These are phyloP conservation scores for Anhinga rufa DNA, from an alignment of 2,113 vertebrate genomes.

Conservation along the genomic window DNA sequence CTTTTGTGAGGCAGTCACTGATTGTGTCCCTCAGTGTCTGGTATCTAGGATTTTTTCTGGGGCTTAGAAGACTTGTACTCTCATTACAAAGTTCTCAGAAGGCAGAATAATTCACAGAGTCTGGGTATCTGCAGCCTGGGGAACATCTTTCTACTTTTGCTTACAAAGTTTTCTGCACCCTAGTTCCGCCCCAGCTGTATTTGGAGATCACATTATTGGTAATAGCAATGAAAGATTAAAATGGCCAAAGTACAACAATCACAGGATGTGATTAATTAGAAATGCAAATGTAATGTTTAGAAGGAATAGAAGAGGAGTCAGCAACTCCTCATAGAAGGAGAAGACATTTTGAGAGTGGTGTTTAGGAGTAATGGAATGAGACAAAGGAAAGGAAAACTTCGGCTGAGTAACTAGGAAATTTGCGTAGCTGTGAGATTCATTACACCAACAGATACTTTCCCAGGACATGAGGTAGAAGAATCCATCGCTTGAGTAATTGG, in stretches of 20 bases:
- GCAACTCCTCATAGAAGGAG: background rate
- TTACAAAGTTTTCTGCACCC: background rate
- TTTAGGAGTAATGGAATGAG: background rate
- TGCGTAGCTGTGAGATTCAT: background rate
- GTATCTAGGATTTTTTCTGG: background rate
- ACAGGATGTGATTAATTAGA: background rate
- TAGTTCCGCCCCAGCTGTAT: background rate
- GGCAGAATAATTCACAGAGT: background rate
- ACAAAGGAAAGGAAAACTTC: background rate
- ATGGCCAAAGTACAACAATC: background rate
- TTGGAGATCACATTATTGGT: background rate
- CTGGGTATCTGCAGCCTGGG: background rate
- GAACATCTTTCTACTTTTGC: background rate
- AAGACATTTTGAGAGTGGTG: background rate
- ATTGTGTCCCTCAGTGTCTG: background rate
- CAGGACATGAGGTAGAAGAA: background rate
- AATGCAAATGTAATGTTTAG: background rate
- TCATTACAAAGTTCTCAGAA: background rate
- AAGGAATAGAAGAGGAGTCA: background rate
- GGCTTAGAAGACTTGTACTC: background rate
- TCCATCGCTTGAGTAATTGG: background rate
- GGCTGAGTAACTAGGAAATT: background rate
- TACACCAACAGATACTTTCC: background rate
- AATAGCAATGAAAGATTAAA: background rate
- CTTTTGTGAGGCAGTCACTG: background rate